Base-by-base conservation (phyloP, 2,113 vertebrate species). In the Atractosteus spatula region DNA sequence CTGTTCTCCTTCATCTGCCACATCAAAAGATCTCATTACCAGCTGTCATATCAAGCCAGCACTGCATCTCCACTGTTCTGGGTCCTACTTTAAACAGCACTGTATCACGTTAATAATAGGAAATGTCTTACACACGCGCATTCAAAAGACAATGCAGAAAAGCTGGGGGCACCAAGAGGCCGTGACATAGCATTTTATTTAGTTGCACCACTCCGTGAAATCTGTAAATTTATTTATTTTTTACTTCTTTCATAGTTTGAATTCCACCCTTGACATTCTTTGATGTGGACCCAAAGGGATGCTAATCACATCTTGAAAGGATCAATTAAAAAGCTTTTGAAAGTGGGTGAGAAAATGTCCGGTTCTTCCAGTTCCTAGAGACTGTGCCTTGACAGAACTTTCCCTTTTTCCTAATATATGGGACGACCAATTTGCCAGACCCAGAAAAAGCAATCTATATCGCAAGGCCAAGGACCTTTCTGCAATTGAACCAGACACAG, bases 1-100 rank as follows among this genome's bases (percentile, higher is more conserved):
- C 16, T 16, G 6, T 5, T 16, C 80, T 78, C 72, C 82, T 83
- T 83, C 85, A 87, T 90, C 89, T 86, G 86, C 85, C 86, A 90
- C 89, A 91, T 92, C 88, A 91, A 91, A 91, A 85, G 84, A 87
- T 90, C 88, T 88, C 86, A 89, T 90, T 88, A 88, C 71, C 62
- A 81, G 83, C 84, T 80, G 84, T 85, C 85, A 83, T 82, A 87
- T 78, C 79, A 76, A 71, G 79, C 78, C 81, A 72, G 75, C 78
- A 78, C 83, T 79, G 47, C 71, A 80, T 72, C 84, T 86, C 82
- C 87, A 87, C 86, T 86, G 88, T 29, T 79, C 82, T 80, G 69
- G 76, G 77, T 75, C 84, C 84, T 77, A 84, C 84, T 90, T 87
- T 86, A 88, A 86, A 90, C 84, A 82, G 84, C 83, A 76, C 81